These are phyloP conservation scores for Eustalomyia histrio DNA, from an alignment of 2,888 invertebrate species.

Conservation along the genomic window DNA sequence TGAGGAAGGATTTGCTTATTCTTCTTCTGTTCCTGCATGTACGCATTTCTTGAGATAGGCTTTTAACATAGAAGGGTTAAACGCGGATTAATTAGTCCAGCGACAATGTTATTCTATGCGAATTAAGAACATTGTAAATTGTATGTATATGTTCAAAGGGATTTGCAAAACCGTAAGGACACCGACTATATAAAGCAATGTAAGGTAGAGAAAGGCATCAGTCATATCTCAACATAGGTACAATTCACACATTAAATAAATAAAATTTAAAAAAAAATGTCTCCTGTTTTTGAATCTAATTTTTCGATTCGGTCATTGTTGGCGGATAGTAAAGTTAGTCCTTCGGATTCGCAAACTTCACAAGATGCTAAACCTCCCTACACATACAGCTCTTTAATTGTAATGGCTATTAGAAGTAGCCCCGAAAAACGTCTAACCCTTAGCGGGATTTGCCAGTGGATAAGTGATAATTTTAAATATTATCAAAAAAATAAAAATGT, in stretches of 20 bases:
- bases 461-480: constrained; percentile 97
- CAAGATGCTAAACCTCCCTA: constrained; percentile 88
- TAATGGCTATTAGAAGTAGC: constrained; percentile 98
- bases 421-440: constrained; percentile 94
- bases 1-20: too few species aligned
- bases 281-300: constrained; percentile 71
- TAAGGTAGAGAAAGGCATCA: constrained; percentile 46
- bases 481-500: constrained; percentile 98
- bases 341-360: constrained; percentile 37
- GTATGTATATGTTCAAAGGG: too few species aligned
- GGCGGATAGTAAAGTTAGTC: constrained; percentile 46
- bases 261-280: constrained; percentile 72
- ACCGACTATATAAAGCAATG: constrained; percentile 31
- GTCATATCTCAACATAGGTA: constrained; percentile 39
- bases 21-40: too few species aligned
- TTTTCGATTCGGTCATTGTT: constrained; percentile 73
- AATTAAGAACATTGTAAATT: too few species aligned
- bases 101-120: too few species aligned
- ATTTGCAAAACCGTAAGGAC: too few species aligned
- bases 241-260: constrained; percentile 12
- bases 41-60: too few species aligned
- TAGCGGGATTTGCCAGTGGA: constrained; percentile 98
- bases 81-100: too few species aligned
- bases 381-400: constrained; percentile 98
- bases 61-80: too few species aligned